Evolutionary conservation across 2,797 vertebrate species (phyloP).

Genomic region (Selene dorsalis): DNA sequence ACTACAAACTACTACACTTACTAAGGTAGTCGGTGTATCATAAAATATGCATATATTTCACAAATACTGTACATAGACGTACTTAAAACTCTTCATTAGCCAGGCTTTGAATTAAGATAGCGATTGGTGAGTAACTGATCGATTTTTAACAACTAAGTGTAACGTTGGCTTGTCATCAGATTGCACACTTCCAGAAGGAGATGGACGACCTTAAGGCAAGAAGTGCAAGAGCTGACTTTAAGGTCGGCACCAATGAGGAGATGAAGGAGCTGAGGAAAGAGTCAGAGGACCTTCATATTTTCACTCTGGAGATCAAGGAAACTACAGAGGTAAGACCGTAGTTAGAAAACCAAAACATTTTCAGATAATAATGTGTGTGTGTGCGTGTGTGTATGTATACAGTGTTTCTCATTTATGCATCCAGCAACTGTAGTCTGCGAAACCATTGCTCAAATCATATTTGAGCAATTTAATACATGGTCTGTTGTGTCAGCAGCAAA

Average conservation of each 20-base stretch:
- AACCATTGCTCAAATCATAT: background rate
- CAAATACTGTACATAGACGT: no score
- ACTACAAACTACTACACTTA: no score
- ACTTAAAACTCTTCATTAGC: no score
- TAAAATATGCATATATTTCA: no score
- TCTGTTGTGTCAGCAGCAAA: no score
- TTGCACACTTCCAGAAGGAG: slow-evolving; percentile 96
- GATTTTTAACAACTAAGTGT: background rate
- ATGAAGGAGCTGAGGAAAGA: slow-evolving; percentile 90
- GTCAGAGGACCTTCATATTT: slow-evolving; percentile 88
- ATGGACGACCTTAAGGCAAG: slow-evolving; percentile 92
- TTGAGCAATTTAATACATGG: background rate
- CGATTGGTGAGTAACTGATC: background rate
- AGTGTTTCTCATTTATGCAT: background rate
- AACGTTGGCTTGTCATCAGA: slow-evolving; percentile 79
- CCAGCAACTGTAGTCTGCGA: background rate
- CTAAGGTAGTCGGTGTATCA: no score
- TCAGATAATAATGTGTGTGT: no score
- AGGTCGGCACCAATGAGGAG: slow-evolving; percentile 89
- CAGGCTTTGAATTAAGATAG: background rate
- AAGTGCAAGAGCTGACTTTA: slow-evolving; percentile 87
- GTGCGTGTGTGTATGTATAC: no score
- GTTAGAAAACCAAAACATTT: no score
- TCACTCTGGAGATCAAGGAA: slow-evolving; percentile 94
- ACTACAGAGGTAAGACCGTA: slow-evolving; percentile 89